These are phyloP conservation scores for Chromis chromis DNA, from an alignment of 2,797 vertebrate species.

Conservation along the genomic window DNA sequence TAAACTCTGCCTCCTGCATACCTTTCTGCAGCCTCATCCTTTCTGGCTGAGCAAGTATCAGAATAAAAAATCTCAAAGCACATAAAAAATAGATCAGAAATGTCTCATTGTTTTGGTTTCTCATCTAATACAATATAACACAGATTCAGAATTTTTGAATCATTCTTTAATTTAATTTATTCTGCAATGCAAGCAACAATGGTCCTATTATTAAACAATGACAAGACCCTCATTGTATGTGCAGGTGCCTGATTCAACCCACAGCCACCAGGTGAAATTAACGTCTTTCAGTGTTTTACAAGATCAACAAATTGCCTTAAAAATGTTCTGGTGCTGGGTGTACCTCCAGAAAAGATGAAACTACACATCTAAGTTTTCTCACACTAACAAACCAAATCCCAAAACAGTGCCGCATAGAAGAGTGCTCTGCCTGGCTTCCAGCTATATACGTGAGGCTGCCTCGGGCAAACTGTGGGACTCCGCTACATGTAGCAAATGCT, in stretches of 20 bases:
- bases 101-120: neutral
- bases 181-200: slow-evolving; percentile 7
- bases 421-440: slow-evolving; percentile 50
- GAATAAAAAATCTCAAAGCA: slow-evolving; percentile 31
- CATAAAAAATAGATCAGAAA: slow-evolving; percentile 16
- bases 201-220: neutral
- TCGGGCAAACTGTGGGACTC: slow-evolving; percentile 42
- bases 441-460: slow-evolving; percentile 48
- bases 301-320: slow-evolving; percentile 27
- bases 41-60: slow-evolving; percentile 37
- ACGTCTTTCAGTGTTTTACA: slow-evolving; percentile 1
- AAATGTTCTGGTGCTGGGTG: slow-evolving; percentile 15
- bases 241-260: neutral
- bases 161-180: neutral
- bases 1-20: slow-evolving; percentile 77
- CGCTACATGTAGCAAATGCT: slow-evolving; percentile 33
- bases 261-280: neutral
- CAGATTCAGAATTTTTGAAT: neutral
- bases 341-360: slow-evolving; percentile 28
- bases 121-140: neutral
- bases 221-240: neutral
- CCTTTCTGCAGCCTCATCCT: slow-evolving; percentile 43
- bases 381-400: slow-evolving; percentile 51
- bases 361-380: slow-evolving; percentile 36
- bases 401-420: slow-evolving; percentile 36